Base-by-base conservation (phyloP, 1,140 invertebrate genomes). In the Lucilia sericata region DNA sequence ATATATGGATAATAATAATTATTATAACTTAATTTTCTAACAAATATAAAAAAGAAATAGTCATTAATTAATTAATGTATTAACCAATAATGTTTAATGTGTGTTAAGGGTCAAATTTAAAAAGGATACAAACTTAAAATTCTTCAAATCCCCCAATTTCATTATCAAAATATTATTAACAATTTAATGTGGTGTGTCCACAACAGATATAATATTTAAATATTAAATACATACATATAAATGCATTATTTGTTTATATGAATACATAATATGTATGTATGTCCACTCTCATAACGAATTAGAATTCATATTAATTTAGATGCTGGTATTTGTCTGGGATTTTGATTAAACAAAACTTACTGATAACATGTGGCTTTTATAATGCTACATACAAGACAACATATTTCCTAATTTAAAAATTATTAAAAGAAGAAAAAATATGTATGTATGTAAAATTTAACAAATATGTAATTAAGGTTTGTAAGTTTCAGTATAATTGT, bases 401-500 rank as follows among this genome's bases (percentile, higher is more conserved):
- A 21, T 21, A 70, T 70, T 21, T 70, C n/a, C 19, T 70, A 25
- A 5, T 70, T 70, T 70, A 25, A 70, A 70, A 70, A 70, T 70
- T 51, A 21, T 49, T 21, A 49, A 17, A 80, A 80, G 10, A 70
- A 49, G 7, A 19, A 2, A 19, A 78, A 25, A 51, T 76, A 36
- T 80, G 76, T 78, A 78, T 78, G 75, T 80, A 80, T 80, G 42
- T 80, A 80, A 80, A 51, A 80, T 80, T 47, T 49, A 80, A 80
- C 42, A 51, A 76, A 76, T 17, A 70, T 21, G 5, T 70, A 70
- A 60, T 17, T n/a, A 60, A 60, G 13, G 14, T 60, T 60, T 60
- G 14, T 70, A 70, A 70, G 65, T 70, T 70, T 70, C 14, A 78
- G 75, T 42, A 42, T 78, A 51, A 80, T 51, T 51, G 49, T 80